phyloP scores from a whole-genome alignment of 2,888 invertebrate species.

The Brachypalpus laphriformis region DNA sequence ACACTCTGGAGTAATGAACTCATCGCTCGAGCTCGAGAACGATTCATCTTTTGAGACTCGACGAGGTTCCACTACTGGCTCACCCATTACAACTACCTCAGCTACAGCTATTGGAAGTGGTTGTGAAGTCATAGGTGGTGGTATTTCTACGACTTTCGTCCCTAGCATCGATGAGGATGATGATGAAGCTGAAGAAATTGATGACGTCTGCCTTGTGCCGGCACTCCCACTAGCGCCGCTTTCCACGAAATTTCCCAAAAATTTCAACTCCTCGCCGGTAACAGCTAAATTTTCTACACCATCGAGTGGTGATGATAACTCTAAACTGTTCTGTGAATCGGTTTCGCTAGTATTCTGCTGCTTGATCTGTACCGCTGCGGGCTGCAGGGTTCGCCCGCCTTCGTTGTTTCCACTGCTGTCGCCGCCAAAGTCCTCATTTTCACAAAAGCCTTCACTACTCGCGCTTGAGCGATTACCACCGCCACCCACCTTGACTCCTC shows the following conservation, averaged over 20 bases:
- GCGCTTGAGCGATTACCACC: constrained; percentile 94
- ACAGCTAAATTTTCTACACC: constrained; percentile 9
- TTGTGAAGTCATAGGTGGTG: constrained; percentile 45
- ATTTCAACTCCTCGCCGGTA: constrained; percentile 62
- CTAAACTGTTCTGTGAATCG: constrained; percentile 80
- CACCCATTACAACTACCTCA: constrained; percentile 70
- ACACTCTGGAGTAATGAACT: constrained; percentile 85
- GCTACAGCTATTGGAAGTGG: constrained; percentile 35
- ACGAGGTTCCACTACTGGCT: constrained; percentile 78
- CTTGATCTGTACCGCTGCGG: constrained; percentile 65
- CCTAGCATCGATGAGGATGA: constrained; percentile 80
- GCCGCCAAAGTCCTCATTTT: constrained; percentile 93
- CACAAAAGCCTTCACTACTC: constrained; percentile 98
- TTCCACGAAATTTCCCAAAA: constrained; percentile 60
- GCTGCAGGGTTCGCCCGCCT: constrained; percentile 76
- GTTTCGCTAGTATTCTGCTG: constrained; percentile 77
- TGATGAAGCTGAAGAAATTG: constrained; percentile 80
- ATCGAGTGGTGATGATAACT: constrained; percentile 76
- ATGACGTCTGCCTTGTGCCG: constrained; percentile 76
- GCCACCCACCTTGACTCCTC: constrained; percentile 77
- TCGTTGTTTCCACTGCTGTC: constrained; percentile 85
- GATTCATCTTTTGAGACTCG: constrained; percentile 91
- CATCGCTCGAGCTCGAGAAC: constrained; percentile 90
- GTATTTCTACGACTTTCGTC: constrained; percentile 73
- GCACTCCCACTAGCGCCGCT: constrained; percentile 51